Evolutionary conservation across 2,888 invertebrate genomes (phyloP), one percentile per base, ranked within the genome.

Genomic region (Archaeoteleia sp.): DNA sequence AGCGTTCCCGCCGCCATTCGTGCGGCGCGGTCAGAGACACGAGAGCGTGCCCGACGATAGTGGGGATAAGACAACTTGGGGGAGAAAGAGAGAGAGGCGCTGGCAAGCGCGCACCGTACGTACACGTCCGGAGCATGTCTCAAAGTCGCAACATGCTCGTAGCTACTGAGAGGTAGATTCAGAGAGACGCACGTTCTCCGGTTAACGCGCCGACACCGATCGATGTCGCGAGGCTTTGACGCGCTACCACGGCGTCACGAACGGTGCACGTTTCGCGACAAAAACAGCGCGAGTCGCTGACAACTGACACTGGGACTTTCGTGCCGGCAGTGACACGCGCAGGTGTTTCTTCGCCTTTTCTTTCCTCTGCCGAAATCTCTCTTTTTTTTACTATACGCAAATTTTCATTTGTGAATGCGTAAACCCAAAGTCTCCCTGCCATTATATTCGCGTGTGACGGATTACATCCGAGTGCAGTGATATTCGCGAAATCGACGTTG

Each of bases 21-120:
- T 88, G 88, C 87, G 87, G 88, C 87, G 88, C 87, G 87, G 81
- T 81, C 81, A 82, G 82, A 82, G 80, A 81, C 79, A 80, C 79
- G 77, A 76, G 74, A 76, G 75, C 68, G 71, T 65, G 55, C 51
- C 53, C 37, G 35, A 34, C 48, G 42, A 10, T 30, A 20, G 61
- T 17, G 42, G 34, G 61, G 37, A 46, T 6, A 42, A 37, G 45
- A 30, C 25, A 53, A 25, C 10, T 40, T 17, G 34, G 43, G 60
- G 27, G 45, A 39, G 46, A 55, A 42, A 32, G 37, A 57, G 61
- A 42, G 55, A 32, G 29, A 37, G 37, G 32, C 42, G 42, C 39
- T 25, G 15, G 25, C 25, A 39, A 46, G 42, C 37, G 66, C 43
- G 13, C 48, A 61, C 53, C 40, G 62, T 63, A 53, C 17, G 71